Conservation (phyloP, 2,888 invertebrate species). For the Drosophila colorata region DNA sequence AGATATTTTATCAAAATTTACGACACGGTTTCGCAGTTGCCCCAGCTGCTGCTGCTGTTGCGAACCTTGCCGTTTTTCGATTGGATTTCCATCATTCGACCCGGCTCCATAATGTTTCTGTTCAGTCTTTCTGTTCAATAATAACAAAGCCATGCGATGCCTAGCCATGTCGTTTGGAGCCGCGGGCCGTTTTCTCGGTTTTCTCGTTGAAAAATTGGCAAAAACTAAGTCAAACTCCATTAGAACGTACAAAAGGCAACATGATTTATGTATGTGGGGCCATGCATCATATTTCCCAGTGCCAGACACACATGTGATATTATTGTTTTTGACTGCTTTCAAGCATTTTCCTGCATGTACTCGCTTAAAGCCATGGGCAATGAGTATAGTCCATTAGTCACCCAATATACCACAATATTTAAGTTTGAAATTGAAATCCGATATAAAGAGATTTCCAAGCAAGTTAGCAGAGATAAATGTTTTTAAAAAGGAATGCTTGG, state of each 20-base stretch:
- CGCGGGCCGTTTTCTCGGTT: slow-evolving; percentile 58
- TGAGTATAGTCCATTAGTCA: not conserved
- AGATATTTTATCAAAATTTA: slow-evolving; percentile 70
- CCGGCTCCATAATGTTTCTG: slow-evolving; percentile 24
- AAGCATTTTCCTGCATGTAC: slow-evolving; percentile 4
- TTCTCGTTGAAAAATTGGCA: slow-evolving; percentile 55
- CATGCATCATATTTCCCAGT: slow-evolving; percentile 59
- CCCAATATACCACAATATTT: slow-evolving; percentile 20
- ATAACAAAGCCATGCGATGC: slow-evolving; percentile 38
- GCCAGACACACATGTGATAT: slow-evolving; percentile 9
- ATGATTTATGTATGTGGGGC: slow-evolving; percentile 69
- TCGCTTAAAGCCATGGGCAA: slow-evolving; percentile 9
- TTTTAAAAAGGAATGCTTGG: not conserved
- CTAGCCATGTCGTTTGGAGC: slow-evolving; percentile 56
- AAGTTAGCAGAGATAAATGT: not conserved
- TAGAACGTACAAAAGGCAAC: slow-evolving; percentile 55
- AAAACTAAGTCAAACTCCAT: slow-evolving; percentile 66
- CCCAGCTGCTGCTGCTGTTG: slow-evolving; percentile 2
- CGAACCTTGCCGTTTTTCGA: slow-evolving; percentile 20
- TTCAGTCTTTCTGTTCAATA: slow-evolving; percentile 50
- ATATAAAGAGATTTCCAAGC: not conserved
- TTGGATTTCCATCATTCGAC: slow-evolving; percentile 28
- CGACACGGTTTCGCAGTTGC: slow-evolving; percentile 31
- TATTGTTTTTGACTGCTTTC: slow-evolving; percentile 21
- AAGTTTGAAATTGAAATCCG: slow-evolving; percentile 16